Evolutionary conservation across 2,888 invertebrate genomes (phyloP), one percentile per base, ranked within the genome.

Genomic region (Leucophenga montana): DNA sequence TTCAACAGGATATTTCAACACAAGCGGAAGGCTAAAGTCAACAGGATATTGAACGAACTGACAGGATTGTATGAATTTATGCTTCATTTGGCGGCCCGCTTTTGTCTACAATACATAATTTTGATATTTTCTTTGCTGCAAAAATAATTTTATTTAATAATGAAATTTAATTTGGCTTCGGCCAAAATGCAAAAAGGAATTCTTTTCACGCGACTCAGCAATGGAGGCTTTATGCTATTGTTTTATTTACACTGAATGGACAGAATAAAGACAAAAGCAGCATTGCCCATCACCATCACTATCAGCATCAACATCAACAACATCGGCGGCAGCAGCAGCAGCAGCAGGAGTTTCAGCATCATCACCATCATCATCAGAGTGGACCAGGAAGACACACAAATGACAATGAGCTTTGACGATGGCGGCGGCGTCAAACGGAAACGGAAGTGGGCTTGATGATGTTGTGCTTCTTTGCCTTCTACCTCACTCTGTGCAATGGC

Each of bases 221-320:
- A 59, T 59, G 16, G 27, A 59, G 31, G 59, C 31, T 27, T 31
- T 46, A 64, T 18, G 62, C 48, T 64, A 22, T 64, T 64, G 62
- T 27, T 14, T 46, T 46, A 64, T 18, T 20, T 64, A 5, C 22
- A 22, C 59, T 33, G 59, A 64, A 64, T 64, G 62, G 48, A 22
- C 62, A 46, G 33, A 46, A 46, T 64, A 64, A 64, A 64, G 48
- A 64, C 62, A 64, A 64, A 64, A 48, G 46, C 33, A 39, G 33
- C 46, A 64, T 62, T n/a, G n/a, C n/a, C 31, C 14, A 22, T 31
- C 33, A 59, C 9, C 59, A 59, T 4, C 59, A 27, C n/a, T 16
- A 50, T n/a, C 50, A 50, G 50, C 50, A 50, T 50, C 50, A 48
- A 13, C 48, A 48, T n/a, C 48, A 48, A 13, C 48, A 3, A n/a